A percentile compares a stretch with the other conserved stretches of the same genome.
Conservation (phyloP, 2,113 vertebrate genomes). For the Hypomesus transpacificus region DNA sequence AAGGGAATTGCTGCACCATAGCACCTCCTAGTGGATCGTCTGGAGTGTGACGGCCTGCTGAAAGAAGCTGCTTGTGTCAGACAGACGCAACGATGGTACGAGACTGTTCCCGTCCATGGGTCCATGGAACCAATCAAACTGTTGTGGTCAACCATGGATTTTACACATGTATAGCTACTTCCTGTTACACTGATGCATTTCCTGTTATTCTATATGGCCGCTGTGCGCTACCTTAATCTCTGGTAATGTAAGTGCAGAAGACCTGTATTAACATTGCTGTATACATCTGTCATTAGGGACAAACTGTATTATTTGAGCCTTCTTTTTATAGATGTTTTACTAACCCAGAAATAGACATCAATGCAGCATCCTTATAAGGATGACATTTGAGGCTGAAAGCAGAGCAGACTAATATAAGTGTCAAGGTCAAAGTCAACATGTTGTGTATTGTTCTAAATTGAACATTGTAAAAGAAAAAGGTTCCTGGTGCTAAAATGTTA, state of each 20-base stretch:
- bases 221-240: background rate
- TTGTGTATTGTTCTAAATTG: no score
- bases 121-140: background rate
- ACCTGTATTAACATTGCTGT: background rate
- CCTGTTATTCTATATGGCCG: background rate
- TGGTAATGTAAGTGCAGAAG: background rate
- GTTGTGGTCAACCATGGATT: background rate
- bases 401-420: no score
- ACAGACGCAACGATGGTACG: background rate
- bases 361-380: background rate
- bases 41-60: background rate
- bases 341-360: background rate
- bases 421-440: no score
- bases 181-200: background rate
- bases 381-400: background rate
- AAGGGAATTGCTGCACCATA: background rate
- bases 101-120: slow-evolving; percentile 4
- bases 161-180: background rate
- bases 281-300: background rate
- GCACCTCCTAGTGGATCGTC: slow-evolving; percentile 2
- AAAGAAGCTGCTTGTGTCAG: slow-evolving; percentile 5
- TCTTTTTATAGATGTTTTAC: background rate
- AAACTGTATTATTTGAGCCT: background rate
- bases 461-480: no score
- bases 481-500: no score